Percentiles rank a stretch among this genome's conserved stretches.
phyloP scores from a whole-genome alignment of 2,888 invertebrate species.

The Caenorhabditis becei region DNA sequence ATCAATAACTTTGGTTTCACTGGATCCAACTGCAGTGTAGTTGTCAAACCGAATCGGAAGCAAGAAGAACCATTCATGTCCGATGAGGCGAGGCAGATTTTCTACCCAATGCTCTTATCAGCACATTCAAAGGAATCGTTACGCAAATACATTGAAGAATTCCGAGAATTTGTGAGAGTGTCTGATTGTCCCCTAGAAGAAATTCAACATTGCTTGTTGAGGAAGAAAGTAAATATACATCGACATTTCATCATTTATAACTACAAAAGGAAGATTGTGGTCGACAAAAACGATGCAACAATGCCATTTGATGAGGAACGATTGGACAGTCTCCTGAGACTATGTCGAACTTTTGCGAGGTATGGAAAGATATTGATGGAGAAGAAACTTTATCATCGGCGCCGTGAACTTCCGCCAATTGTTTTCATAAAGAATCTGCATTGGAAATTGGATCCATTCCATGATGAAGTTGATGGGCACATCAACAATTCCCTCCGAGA shows the following conservation, averaged over 20 bases:
- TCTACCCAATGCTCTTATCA: conserved; percentile 66
- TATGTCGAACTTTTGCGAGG: conserved; percentile 9
- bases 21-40: conserved; percentile 71
- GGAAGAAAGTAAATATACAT: conserved; percentile 52
- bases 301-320: conserved; percentile 14
- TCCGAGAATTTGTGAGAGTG: conserved; percentile 27
- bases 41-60: conserved; percentile 35
- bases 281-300: not conserved
- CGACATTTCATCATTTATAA: conserved; percentile 53
- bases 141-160: conserved; percentile 12
- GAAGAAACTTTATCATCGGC: not conserved
- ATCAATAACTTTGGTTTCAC: conserved; percentile 80
- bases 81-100: conserved; percentile 6
- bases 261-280: not conserved
- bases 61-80: not conserved
- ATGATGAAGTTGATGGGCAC: conserved; percentile 31
- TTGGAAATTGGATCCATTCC: conserved; percentile 42
- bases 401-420: conserved; percentile 35
- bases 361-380: conserved; percentile 13
- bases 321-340: not conserved
- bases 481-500: not conserved
- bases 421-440: conserved; percentile 36
- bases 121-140: conserved; percentile 60
- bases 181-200: conserved; percentile 23
- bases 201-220: conserved; percentile 31